Evolutionary conservation across 2,888 invertebrate genomes (phyloP), one percentile per base, ranked within the genome.

Genomic region (Neuroscelio doddi): DNA sequence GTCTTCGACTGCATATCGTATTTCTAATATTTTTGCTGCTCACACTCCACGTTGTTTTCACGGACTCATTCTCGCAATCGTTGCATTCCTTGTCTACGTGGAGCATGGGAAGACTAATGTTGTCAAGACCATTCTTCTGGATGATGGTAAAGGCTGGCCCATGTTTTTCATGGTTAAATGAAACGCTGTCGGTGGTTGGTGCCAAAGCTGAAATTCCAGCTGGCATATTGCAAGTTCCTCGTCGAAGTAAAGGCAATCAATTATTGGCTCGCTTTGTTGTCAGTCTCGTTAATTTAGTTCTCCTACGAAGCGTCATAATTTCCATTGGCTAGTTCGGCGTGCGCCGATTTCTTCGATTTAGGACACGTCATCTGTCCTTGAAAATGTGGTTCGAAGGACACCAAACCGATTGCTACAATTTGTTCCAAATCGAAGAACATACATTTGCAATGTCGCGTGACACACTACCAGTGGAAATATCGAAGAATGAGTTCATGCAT

Each of bases 91-190:
- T 74, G 44, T 79, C 77, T 30, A 75, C 42, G 16, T 80, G 80
- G 2, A 84, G 69, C 3, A 81, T 64, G 0, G 82, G 83, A 14
- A 82, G 71, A 41, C 75, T 75, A 12, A 76, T 74, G 42, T 72
- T 74, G 7, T 78, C 79, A 10, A 80, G 68, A 5, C 71, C 78
- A 49, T 80, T 76, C 34, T 77, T 80, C 12, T 79, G 80, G 3
- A 84, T 74, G 16, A 84, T 77, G 12, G 79, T 80, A 44, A 83
- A 83, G 3, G 81, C 78, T 2, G 80, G 75, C 8, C 69, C 61
- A 59, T 72, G 64, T 53, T 77, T 72, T 15, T 69, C 56, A 44
- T 52, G 57, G 44, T 72, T 70, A 68, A 74, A 74, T 32, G 71
- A 58, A 49, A 67, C 66, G 34, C 50, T 67, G 44, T 64, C 49